A percentile compares a stretch with the other conserved stretches of the same genome.
phyloP scores from a whole-genome alignment of 2,797 vertebrate species.

The Oreochromis mossambicus region DNA sequence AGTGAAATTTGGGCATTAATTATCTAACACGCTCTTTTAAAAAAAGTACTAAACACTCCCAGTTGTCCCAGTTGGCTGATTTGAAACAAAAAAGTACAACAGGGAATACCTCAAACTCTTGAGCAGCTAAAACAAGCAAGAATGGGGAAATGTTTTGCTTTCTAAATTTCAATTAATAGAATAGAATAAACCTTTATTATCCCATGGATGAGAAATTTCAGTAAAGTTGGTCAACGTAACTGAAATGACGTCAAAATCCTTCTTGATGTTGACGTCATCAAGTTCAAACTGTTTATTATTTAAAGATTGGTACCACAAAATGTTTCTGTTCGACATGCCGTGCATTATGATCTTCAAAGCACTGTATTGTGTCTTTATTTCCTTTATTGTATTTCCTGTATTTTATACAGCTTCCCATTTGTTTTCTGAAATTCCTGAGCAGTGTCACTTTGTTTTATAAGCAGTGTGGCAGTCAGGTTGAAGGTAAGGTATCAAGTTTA shows the following conservation, averaged over 20 bases:
- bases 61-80: not conserved
- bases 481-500: not conserved
- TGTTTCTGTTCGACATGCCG: not conserved
- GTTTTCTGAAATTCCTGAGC: not conserved
- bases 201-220: not conserved
- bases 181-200: not conserved
- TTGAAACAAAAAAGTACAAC: not conserved
- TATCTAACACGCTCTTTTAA: not conserved
- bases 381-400: not conserved
- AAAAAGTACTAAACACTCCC: not conserved
- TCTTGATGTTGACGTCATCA: not conserved
- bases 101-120: not conserved
- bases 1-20: not conserved
- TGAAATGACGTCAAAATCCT: not conserved
- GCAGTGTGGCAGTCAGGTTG: not conserved
- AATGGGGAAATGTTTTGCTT: not conserved
- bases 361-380: not conserved
- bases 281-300: not conserved
- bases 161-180: not conserved
- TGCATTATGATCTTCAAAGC: not conserved
- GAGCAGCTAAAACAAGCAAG: not conserved
- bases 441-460: not conserved
- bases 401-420: not conserved
- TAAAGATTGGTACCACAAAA: not conserved
- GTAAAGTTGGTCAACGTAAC: not conserved